Evolutionary conservation across 2,113 vertebrate species (phyloP).

Genomic region (Otolemur garnettii): DNA sequence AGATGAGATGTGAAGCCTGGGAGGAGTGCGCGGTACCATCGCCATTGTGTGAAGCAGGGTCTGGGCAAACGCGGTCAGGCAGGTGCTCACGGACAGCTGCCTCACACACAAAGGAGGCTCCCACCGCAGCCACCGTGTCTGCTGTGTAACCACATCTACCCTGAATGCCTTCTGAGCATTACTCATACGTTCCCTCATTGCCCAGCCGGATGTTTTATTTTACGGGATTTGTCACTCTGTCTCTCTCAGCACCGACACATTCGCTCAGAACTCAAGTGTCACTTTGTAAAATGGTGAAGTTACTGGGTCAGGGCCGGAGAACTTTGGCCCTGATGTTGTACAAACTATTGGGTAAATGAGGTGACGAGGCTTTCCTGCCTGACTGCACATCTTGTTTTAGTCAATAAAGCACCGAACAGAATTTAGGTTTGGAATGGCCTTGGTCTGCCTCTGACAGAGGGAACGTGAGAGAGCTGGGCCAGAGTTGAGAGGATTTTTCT

Average conservation of each 20-base stretch:
- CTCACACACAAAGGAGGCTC: constrained; percentile 65
- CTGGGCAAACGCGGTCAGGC: constrained; percentile 61
- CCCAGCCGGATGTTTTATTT: constrained; percentile 66
- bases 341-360: neutral
- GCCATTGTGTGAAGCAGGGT: neutral
- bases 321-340: constrained; percentile 3
- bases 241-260: neutral
- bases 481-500: neutral
- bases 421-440: neutral
- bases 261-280: neutral
- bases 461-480: neutral
- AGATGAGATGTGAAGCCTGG: neutral
- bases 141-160: constrained; percentile 80
- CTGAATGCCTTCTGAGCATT: constrained; percentile 73
- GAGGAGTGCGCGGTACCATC: neutral
- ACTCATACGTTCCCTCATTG: constrained; percentile 74
- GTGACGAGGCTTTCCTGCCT: neutral
- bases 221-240: constrained; percentile 13
- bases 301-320: neutral
- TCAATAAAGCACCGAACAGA: neutral
- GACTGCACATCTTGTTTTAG: neutral
- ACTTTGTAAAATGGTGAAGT: neutral
- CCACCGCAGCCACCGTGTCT: constrained; percentile 79
- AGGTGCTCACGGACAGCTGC: constrained; percentile 84
- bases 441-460: neutral